Base-by-base conservation (phyloP, 1,140 invertebrate genomes). In the Brachionus asplanchnoidis region DNA sequence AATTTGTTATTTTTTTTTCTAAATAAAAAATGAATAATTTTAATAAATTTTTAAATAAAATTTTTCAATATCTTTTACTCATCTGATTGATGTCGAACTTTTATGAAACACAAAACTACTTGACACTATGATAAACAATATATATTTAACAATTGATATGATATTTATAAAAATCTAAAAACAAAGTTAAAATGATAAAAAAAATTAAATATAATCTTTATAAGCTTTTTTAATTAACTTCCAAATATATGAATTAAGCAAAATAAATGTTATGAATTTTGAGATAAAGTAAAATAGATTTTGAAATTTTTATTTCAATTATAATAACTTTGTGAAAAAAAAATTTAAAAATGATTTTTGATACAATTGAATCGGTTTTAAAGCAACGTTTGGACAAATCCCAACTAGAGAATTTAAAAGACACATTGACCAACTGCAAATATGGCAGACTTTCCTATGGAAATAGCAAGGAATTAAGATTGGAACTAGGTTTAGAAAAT, bases 321-420 rank as follows among this genome's bases (percentile, higher is more conserved):
- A 36, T 36, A 68, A 32, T 68, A 14, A 14, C 36, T 32, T 68
- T 5, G 14, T 68, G 6, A 9, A 68, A 68, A 14, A 28, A 68
- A 68, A 68, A 36, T n/a, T 8, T 12, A 46, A 77, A 68, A 28
- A 77, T 77, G 73, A 77, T 77, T 46, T 77, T 77, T 23, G 73
- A 77, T 17, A 77, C 73, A 26, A 77, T 77, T 12, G 73, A 77
- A n/a, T 50, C 73, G 12, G 73, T 77, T 46, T 17, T 77, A 14
- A 77, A 77, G 26, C 8, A 46, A 8, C 40, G 17, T 26, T 17
- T 53, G 5, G 42, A 77, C 14, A 32, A 32, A 14, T 46, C 73
- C 1, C 42, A 77, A 8, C 42, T 26, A 50, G 44, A 77, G 9
- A 32, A 26, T 36, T 50, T 77, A 32, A 77, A 28, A 50, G 20